These are phyloP conservation scores for Ferrisia virgata DNA, from an alignment of 2,888 invertebrate species.

Conservation along the genomic window DNA sequence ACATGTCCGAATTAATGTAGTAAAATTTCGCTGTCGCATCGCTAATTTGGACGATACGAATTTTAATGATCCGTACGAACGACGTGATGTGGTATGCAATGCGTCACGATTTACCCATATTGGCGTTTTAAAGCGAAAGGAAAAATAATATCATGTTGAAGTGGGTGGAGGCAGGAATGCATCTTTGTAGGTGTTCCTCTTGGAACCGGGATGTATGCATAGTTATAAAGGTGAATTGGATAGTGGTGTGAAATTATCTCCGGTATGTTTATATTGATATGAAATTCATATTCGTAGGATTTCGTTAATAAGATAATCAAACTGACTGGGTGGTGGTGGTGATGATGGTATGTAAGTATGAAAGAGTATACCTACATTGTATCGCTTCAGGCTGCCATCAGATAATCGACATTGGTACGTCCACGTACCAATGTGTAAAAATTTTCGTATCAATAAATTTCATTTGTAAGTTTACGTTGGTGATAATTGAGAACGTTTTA, in stretches of 20 bases:
- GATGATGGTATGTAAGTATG: neutral
- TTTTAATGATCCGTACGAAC: neutral
- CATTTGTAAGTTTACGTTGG: neutral
- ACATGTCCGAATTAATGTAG: neutral
- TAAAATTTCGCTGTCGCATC: neutral
- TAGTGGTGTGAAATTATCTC: neutral
- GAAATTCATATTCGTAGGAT: conserved; percentile 3
- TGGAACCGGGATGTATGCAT: neutral
- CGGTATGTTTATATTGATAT: neutral
- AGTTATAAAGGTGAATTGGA: neutral
- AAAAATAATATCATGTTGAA: neutral
- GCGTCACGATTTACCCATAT: conserved; percentile 15
- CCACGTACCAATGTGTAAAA: neutral
- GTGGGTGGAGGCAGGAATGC: conserved; percentile 5
- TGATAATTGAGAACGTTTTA: neutral
- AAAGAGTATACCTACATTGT: no score
- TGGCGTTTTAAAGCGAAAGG: neutral
- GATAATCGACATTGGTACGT: neutral
- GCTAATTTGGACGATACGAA: neutral
- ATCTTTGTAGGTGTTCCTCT: neutral
- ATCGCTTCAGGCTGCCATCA: neutral
- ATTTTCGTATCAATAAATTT: neutral
- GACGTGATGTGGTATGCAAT: neutral
- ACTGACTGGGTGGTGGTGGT: neutral
- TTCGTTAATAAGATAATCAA: conserved; percentile 21